Conservation (phyloP, 1,140 invertebrate species). For the Apis dorsata region DNA sequence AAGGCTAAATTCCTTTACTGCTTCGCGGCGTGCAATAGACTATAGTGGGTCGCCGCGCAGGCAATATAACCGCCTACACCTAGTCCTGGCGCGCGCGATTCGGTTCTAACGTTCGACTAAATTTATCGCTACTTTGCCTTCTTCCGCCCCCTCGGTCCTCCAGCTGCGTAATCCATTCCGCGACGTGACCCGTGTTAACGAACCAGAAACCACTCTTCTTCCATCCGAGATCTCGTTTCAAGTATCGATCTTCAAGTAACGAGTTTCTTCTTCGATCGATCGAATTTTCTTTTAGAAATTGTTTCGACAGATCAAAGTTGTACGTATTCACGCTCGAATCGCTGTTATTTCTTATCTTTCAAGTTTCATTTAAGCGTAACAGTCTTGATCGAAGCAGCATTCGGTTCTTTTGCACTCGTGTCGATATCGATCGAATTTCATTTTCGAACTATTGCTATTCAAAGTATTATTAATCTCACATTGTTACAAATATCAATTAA, state of each 20-base stretch:
- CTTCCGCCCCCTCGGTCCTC: constrained; percentile 44
- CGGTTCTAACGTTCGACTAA: constrained; percentile 62
- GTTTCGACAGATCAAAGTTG: too few species aligned
- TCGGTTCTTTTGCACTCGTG: too few species aligned
- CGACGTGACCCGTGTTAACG: constrained; percentile 34
- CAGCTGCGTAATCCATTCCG: constrained; percentile 42
- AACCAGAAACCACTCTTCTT: constrained; percentile 26
- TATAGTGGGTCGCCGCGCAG: constrained; percentile 50
- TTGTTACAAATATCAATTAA: too few species aligned
- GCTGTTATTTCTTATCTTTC: too few species aligned
- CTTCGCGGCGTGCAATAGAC: constrained; percentile 52
- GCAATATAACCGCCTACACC: constrained; percentile 64
- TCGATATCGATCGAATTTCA: too few species aligned
- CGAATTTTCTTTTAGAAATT: not conserved
- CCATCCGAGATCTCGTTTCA: constrained; percentile 4
- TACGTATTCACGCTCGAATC: too few species aligned
- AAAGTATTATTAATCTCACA: too few species aligned
- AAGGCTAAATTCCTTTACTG: constrained; percentile 76
- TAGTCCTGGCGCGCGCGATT: constrained; percentile 62
- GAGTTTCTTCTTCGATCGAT: too few species aligned
- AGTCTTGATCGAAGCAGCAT: too few species aligned
- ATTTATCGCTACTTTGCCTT: constrained; percentile 61
- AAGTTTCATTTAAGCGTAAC: too few species aligned
- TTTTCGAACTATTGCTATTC: not conserved
- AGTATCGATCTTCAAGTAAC: not conserved